Base-by-base conservation (phyloP, 2,113 vertebrate genomes). In the Mobula hypostoma region DNA sequence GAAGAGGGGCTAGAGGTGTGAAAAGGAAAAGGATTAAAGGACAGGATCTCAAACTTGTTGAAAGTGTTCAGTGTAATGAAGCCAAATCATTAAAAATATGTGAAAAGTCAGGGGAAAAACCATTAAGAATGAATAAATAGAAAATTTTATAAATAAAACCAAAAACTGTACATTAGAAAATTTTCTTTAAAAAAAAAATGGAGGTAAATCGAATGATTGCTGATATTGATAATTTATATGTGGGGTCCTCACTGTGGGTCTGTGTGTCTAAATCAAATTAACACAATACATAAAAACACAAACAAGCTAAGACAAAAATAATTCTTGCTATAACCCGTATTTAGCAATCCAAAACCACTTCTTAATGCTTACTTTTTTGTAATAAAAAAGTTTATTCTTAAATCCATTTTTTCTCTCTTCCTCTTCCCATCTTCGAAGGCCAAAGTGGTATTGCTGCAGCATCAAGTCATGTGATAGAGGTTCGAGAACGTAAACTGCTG, bases 401-500 rank as follows among this genome's bases (percentile, higher is more conserved):
- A 58, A 58, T 48, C 48, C 96, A 96, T 97, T 96, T 96, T 96
- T 97, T 97, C 96, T 97, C 97, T 97, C 97, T 96, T 97, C 97
- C 96, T 97, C 96, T 96, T 96, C 95, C 95, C 96, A 96, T 97
- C 95, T 95, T 97, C 96, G 95, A 97, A 97, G 97, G 97, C 97
- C 97, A 97, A 97, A 97, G 97, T 97, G 97, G 97, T 97, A 97
- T 97, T 93, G 63, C 82, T 85, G 82, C 82, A 85, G 24, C 11
- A 48, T 85, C 82, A 58, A 85, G 48, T 77, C 74, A 77, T 77
- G 74, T 85, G 82, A 85, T 24, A 85, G 82, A 85, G 82, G 82
- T 85, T 85, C 82, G 24, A 85, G 48, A 85, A 85, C 24, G 21
- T 82, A 21, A 82, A 82, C 79, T 82, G 79, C 36, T 36, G 17